These are phyloP conservation scores for Bombus superbus DNA, from an alignment of 1,140 invertebrate species.

Conservation along the genomic window DNA sequence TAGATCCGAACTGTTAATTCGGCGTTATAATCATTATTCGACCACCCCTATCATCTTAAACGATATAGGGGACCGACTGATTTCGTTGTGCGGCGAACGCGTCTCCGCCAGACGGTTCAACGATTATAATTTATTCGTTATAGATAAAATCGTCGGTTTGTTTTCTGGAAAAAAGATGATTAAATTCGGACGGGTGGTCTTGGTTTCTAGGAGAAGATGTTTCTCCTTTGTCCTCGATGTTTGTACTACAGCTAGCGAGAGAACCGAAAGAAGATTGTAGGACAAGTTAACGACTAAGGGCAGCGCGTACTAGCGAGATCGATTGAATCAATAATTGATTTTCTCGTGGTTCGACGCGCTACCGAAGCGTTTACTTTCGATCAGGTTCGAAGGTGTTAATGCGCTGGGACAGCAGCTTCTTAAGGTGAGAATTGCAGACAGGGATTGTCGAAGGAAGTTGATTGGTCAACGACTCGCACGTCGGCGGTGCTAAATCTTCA, in stretches of 20 bases:
- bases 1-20: too few relatives aligned
- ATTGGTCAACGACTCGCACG: constrained; percentile 51
- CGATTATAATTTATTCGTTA: too few relatives aligned
- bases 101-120: too few relatives aligned
- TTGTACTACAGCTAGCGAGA: not conserved
- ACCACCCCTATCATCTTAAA: too few relatives aligned
- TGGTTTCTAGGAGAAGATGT: not conserved
- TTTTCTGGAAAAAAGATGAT: too few relatives aligned
- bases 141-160: too few relatives aligned
- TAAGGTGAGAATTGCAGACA: constrained; percentile 69
- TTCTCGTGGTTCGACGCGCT: constrained; percentile 47
- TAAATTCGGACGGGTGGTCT: not conserved
- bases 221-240: not conserved
- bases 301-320: constrained; percentile 43
- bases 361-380: constrained; percentile 69
- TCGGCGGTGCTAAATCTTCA: constrained; percentile 49
- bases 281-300: constrained; percentile 51
- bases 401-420: constrained; percentile 37
- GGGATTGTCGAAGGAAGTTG: constrained; percentile 53
- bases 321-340: constrained; percentile 68
- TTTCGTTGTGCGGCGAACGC: too few relatives aligned
- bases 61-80: too few relatives aligned
- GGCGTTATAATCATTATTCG: too few relatives aligned
- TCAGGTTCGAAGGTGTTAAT: constrained; percentile 69
- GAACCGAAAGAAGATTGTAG: constrained; percentile 36